A percentile compares a stretch with the other conserved stretches of the same genome.
Evolutionary conservation across 23 tunicate genomes (phyloP).

Genomic region (Phallusia fumigata): DNA sequence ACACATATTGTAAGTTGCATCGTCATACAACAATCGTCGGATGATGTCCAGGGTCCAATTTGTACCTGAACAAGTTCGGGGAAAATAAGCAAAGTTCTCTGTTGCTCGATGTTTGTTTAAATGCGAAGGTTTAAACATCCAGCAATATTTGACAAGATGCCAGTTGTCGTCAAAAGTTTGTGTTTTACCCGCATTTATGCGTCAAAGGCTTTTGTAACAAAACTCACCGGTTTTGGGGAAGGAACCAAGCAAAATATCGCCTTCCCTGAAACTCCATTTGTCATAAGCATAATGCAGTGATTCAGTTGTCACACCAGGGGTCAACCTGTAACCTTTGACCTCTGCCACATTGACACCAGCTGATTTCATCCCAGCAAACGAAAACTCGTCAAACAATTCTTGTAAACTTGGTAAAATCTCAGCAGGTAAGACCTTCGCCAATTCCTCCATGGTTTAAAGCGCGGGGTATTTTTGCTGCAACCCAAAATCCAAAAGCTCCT

Average conservation of each 20-base stretch:
- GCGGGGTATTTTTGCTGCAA: too few species aligned
- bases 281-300: neutral
- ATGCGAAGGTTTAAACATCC: too few species aligned
- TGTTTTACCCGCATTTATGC: too few species aligned
- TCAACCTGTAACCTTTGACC: neutral
- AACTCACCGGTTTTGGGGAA: neutral
- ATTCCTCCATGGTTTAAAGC: slow-evolving; percentile 2
- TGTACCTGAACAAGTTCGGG: neutral
- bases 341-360: neutral
- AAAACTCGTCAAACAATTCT: neutral
- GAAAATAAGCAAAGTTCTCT: too few species aligned
- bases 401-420: neutral
- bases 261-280: neutral
- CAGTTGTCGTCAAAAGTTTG: too few species aligned
- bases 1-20: neutral
- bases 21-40: neutral
- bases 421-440: neutral
- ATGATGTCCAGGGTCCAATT: neutral
- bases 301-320: neutral
- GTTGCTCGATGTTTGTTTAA: too few species aligned
- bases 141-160: too few species aligned
- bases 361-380: neutral
- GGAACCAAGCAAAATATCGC: neutral
- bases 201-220: too few species aligned
- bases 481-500: too few species aligned